phyloP scores from a whole-genome alignment of 2,113 vertebrate genomes.

The Embiotoca jacksoni region DNA sequence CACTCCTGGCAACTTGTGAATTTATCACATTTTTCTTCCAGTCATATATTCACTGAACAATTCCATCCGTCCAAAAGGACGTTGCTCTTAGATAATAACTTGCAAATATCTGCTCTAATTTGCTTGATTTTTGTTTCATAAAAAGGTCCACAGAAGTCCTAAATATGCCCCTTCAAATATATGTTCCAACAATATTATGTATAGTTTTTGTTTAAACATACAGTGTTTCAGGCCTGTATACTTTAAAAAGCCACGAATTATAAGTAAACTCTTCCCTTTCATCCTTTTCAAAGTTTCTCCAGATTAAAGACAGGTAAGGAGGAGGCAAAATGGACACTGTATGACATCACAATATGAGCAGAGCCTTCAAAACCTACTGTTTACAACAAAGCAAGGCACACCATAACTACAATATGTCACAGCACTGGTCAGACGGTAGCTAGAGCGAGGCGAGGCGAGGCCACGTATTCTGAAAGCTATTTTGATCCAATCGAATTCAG shows the following conservation, averaged over 20 bases:
- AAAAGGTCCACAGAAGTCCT: not conserved
- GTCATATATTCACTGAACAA: no score
- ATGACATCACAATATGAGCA: conserved; percentile 3
- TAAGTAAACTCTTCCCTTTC: no score
- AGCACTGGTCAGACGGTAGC: conserved; percentile 43
- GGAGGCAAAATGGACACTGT: not conserved
- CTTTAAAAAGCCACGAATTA: no score
- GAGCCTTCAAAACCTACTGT: conserved; percentile 34
- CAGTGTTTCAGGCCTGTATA: not conserved
- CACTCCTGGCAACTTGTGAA: not conserved
- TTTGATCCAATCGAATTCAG: not conserved
- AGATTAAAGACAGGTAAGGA: not conserved
- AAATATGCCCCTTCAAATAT: not conserved
- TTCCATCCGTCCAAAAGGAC: no score
- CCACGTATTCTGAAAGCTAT: conserved; percentile 20
- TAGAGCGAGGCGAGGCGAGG: conserved; percentile 26
- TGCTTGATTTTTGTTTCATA: not conserved
- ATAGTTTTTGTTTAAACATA: not conserved
- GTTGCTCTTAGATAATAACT: no score
- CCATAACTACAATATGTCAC: conserved; percentile 35
- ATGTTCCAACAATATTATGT: not conserved
- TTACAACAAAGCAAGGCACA: conserved; percentile 63
- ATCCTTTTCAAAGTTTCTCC: not conserved
- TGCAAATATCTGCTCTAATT: not conserved
- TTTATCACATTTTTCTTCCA: not conserved